Base-by-base conservation (phyloP, 2,888 invertebrate genomes). In the Philopedon plagiatum region DNA sequence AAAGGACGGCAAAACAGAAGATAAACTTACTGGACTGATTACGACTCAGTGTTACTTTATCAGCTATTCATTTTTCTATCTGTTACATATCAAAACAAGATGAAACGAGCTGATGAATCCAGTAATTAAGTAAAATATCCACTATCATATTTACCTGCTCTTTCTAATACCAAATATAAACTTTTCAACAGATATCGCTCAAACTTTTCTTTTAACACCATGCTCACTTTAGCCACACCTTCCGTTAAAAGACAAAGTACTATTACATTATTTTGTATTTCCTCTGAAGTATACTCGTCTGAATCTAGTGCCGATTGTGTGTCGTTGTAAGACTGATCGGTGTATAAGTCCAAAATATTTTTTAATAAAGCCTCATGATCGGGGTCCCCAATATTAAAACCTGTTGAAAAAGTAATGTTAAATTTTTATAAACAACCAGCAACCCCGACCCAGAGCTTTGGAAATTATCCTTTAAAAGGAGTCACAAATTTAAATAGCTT, bases 181-280 rank as follows among this genome's bases (percentile, higher is more conserved):
- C 90, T 89, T 79, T 89, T 90, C 66, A 93, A 83, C 73, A 94
- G 81, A 80, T 89, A 91, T 0, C 86, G 86, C 74, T 91, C 87
- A 82, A 89, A 93, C 0, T 86, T 79, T 0, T 83, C 78, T 61
- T 86, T 83, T 21, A 93, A 84, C 11, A 86, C 84, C 4, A 78
- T 70, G 0, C 94, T 91, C 74, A 92, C 87, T 78, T 88, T 84
- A 0, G 91, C 94, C 15, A 94, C 83, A 1, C 93, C 92, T 82
- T 94, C 93, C 0, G 91, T 85, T 73, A 93, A 85, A 5, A 94
- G 81, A 79, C 94, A 94, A 46, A 89, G 87, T 77, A 91, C 89
- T 34, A 91, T 81, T 66, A 93, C 87, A 85, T 94, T 92, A 60
- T 87, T 87, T 79, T 91, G 90, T 68, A 86, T 84, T 1, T 81